Percentiles rank a stretch among this genome's conserved stretches.
Evolutionary conservation across 2,113 vertebrate genomes (phyloP).

Genomic region (Osmerus mordax): DNA sequence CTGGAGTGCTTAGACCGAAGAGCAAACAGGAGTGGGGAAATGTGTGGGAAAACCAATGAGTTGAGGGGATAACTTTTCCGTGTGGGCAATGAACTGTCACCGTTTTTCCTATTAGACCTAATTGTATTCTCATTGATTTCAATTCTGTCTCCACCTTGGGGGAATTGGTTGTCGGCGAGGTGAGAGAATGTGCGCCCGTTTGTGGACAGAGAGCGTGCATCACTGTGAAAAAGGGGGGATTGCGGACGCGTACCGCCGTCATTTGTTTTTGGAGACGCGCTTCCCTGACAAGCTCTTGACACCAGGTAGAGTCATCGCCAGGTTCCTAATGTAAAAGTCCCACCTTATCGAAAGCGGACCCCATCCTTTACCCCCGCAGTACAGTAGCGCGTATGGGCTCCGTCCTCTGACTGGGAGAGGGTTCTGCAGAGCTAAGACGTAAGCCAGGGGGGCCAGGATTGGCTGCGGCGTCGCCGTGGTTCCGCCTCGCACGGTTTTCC

Average conservation of each 20-base stretch:
- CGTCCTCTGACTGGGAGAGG: background rate
- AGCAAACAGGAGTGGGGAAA: background rate
- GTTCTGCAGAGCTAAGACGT: conserved; percentile 11
- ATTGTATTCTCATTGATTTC: conserved; percentile 5
- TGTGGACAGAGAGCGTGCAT: too few relatives aligned
- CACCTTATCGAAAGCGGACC: too few relatives aligned
- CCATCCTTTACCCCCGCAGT: background rate
- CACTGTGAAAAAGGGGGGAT: too few relatives aligned
- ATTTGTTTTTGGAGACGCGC: too few relatives aligned
- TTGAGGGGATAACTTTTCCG: background rate
- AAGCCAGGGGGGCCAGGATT: background rate
- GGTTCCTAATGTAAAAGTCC: too few relatives aligned
- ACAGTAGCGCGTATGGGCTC: background rate
- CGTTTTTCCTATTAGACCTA: background rate
- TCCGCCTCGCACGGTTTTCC: conserved; percentile 29
- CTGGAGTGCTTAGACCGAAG: background rate
- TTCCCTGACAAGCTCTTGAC: too few relatives aligned
- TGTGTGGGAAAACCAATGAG: background rate
- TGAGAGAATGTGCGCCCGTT: too few relatives aligned
- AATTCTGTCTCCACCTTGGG: conserved; percentile 1
- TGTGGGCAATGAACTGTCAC: background rate
- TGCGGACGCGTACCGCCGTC: too few relatives aligned
- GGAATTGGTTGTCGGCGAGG: background rate
- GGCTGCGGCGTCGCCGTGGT: conserved; percentile 18
- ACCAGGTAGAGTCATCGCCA: too few relatives aligned